A percentile compares a stretch with the other conserved stretches of the same genome.
phyloP scores from a whole-genome alignment of 2,113 vertebrate species.

The Alosa alosa region DNA sequence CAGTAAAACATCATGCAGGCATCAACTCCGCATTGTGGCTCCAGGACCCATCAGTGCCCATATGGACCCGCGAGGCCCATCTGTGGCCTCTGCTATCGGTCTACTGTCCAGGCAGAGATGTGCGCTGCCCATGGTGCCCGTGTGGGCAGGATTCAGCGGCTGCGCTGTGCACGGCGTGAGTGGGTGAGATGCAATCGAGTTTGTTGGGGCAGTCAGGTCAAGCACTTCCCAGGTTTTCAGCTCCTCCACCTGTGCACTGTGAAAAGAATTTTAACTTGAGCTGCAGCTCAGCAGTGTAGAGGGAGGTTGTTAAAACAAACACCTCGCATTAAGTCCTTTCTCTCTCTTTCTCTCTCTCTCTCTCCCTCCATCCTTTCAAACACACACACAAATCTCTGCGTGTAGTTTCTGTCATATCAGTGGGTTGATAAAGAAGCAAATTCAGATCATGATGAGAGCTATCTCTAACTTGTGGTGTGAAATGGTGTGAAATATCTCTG shows the following conservation, averaged over 20 bases:
- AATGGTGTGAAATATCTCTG: neutral
- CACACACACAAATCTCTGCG: neutral
- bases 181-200: neutral
- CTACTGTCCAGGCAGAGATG: neutral
- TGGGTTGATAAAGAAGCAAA: neutral
- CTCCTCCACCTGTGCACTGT: neutral
- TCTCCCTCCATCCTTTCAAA: neutral
- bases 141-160: neutral
- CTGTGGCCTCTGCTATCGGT: neutral
- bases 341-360: neutral
- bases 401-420: neutral
- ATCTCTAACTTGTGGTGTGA: neutral
- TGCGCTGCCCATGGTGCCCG: neutral
- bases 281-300: neutral
- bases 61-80: neutral
- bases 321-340: neutral
- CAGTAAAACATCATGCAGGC: neutral
- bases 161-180: neutral
- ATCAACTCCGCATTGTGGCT: neutral
- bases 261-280: slow-evolving; percentile 7
- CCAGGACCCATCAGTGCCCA: neutral
- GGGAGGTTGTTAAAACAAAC: neutral
- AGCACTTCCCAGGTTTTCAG: slow-evolving; percentile 1
- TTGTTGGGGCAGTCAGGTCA: slow-evolving; percentile 2
- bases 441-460: neutral